These are phyloP conservation scores for Odontothrips loti DNA, from an alignment of 2,888 invertebrate species.

Conservation along the genomic window DNA sequence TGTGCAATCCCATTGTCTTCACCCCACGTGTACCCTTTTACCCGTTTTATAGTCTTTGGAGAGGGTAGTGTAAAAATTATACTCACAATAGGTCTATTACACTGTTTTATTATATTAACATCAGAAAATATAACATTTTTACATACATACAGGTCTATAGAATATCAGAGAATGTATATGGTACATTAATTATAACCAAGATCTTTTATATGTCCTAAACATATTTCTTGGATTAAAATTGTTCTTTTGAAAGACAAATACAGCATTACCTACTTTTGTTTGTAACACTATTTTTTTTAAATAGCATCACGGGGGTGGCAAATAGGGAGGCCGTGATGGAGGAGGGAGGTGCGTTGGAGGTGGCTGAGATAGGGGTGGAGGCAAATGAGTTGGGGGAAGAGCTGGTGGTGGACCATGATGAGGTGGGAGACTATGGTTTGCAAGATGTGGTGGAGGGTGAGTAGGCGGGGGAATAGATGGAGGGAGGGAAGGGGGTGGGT, in stretches of 20 bases:
- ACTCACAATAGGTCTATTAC: background rate
- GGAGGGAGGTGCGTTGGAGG: conserved; percentile 28
- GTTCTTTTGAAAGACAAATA: background rate
- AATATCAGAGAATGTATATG: too few species aligned
- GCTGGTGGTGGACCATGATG: conserved; percentile 26
- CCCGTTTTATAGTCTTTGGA: background rate
- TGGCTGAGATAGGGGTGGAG: conserved; percentile 32
- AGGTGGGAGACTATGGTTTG: conserved; percentile 20
- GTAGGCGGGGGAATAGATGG: conserved; percentile 32
- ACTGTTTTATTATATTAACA: background rate
- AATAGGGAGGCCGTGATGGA: conserved; percentile 31
- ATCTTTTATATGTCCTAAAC: background rate
- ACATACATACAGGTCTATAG: background rate
- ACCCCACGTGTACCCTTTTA: background rate
- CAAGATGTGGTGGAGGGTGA: background rate
- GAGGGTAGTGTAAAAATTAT: background rate
- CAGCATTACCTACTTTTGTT: background rate
- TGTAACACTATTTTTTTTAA: background rate
- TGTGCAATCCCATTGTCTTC: too few species aligned
- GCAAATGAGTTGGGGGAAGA: conserved; percentile 35
- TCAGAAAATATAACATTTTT: background rate
- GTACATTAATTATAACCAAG: background rate
- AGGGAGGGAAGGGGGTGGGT: conserved; percentile 31
- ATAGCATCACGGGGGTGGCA: conserved; percentile 29
- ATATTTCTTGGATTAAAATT: background rate